Percentiles rank a stretch among this genome's conserved stretches.
phyloP scores from a whole-genome alignment of 2,888 invertebrate genomes.

The Epinotia demarniana region DNA sequence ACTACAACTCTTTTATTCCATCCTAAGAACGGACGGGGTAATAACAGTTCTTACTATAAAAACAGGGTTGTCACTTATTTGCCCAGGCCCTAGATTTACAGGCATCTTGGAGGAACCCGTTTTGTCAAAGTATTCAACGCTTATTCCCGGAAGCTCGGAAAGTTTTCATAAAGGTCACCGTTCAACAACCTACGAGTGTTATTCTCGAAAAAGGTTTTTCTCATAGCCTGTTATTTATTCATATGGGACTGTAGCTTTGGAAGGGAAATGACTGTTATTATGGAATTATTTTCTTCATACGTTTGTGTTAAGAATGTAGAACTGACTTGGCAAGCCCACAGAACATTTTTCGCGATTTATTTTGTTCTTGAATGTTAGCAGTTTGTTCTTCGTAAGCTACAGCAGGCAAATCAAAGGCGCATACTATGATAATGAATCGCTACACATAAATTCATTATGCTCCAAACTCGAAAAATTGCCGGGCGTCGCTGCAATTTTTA shows the following conservation, averaged over 20 bases:
- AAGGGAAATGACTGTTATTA: not conserved
- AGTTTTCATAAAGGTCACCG: constrained; percentile 16
- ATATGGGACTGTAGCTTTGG: not conserved
- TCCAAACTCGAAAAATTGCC: too few relatives aligned
- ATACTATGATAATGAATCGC: too few relatives aligned
- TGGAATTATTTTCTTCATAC: not conserved
- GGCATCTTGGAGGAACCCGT: not conserved
- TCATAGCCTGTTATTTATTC: constrained; percentile 10
- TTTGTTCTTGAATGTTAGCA: not conserved
- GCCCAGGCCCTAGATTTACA: constrained; percentile 2
- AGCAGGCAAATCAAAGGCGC: too few relatives aligned
- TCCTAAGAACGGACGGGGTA: not conserved
- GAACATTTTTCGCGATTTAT: not conserved
- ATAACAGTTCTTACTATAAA: constrained; percentile 13
- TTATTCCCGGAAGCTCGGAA: constrained; percentile 3
- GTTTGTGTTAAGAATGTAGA: not conserved
- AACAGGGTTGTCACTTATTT: constrained; percentile 22
- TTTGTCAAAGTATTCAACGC: constrained; percentile 9
- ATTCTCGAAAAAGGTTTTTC: constrained; percentile 12
- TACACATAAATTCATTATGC: too few relatives aligned
- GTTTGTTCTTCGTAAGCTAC: too few relatives aligned
- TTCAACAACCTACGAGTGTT: not conserved
- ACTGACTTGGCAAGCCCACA: not conserved
- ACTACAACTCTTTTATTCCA: constrained; percentile 22
- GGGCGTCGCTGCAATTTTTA: too few relatives aligned